These are phyloP conservation scores for Drosophila leonis DNA, from an alignment of 2,888 invertebrate genomes.

Conservation along the genomic window DNA sequence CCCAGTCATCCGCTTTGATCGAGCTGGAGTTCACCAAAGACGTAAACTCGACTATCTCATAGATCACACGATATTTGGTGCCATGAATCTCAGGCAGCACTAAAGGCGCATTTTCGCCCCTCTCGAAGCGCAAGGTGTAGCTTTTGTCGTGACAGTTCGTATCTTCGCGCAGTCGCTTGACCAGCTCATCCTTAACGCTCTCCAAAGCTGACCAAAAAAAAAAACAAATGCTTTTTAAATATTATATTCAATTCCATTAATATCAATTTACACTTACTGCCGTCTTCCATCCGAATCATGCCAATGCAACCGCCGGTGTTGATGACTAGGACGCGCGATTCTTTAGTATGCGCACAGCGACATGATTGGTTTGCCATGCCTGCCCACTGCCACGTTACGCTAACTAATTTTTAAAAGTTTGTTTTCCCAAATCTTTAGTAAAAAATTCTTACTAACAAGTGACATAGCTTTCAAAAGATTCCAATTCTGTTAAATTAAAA, in stretches of 20 bases:
- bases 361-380: slow-evolving; percentile 1
- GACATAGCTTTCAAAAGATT: background rate
- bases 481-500: background rate
- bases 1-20: slow-evolving; percentile 96
- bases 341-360: slow-evolving; percentile 65
- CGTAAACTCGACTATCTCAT: slow-evolving; percentile 93
- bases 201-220: slow-evolving; percentile 88
- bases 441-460: background rate
- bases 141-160: slow-evolving; percentile 93
- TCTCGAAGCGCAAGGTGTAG: slow-evolving; percentile 87
- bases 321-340: slow-evolving; percentile 91
- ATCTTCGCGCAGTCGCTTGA: slow-evolving; percentile 86
- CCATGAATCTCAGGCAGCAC: slow-evolving; percentile 87
- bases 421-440: background rate
- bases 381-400: slow-evolving; percentile 8
- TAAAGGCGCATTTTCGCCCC: slow-evolving; percentile 85
- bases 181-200: slow-evolving; percentile 75
- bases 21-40: slow-evolving; percentile 96
- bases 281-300: slow-evolving; percentile 92
- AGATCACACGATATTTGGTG: slow-evolving; percentile 87
- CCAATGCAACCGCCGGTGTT: slow-evolving; percentile 99
- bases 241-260: background rate
- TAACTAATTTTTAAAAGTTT: background rate
- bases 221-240: background rate
- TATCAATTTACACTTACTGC: slow-evolving; percentile 87